Evolutionary conservation across 53 echinoderm and acorn worm species (phyloP).

Genomic region (Apostichopus leukothele): DNA sequence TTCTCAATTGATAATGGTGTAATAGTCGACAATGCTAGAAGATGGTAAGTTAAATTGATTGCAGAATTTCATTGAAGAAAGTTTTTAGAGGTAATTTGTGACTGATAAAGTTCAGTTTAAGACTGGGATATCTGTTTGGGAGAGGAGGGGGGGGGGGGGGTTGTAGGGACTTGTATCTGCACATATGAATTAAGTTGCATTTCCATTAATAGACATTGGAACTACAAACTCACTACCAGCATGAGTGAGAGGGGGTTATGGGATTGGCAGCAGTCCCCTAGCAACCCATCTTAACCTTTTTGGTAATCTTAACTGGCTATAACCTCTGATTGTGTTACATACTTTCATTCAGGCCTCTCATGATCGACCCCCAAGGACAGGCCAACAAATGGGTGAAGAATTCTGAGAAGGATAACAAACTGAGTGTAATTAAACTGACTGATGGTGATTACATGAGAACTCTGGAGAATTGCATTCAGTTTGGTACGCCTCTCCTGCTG

Average conservation of each 20-base stretch:
- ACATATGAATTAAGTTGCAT: not conserved
- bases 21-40: constrained; percentile 94
- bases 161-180: not conserved
- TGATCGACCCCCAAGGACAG: constrained; percentile 99
- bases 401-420: constrained; percentile 99
- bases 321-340: not conserved
- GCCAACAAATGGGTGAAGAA: constrained; percentile 99
- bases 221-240: too few relatives aligned
- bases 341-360: constrained; percentile 74
- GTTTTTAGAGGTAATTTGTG: too few relatives aligned
- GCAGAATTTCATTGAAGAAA: too few relatives aligned
- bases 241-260: too few relatives aligned
- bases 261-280: too few relatives aligned
- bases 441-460: constrained; percentile 99
- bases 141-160: not conserved
- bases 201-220: too few relatives aligned
- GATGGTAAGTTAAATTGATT: constrained; percentile 69
- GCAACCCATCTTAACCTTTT: not conserved
- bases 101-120: too few relatives aligned
- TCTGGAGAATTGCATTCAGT: constrained; percentile 97
- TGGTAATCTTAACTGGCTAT: not conserved
- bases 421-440: constrained; percentile 96
- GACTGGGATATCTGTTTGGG: too few relatives aligned
- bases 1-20: constrained; percentile 99
- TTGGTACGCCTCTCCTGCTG: constrained; percentile 92